Base-by-base conservation (phyloP, 2,888 invertebrate species). In the Watsonalla cultraria region DNA sequence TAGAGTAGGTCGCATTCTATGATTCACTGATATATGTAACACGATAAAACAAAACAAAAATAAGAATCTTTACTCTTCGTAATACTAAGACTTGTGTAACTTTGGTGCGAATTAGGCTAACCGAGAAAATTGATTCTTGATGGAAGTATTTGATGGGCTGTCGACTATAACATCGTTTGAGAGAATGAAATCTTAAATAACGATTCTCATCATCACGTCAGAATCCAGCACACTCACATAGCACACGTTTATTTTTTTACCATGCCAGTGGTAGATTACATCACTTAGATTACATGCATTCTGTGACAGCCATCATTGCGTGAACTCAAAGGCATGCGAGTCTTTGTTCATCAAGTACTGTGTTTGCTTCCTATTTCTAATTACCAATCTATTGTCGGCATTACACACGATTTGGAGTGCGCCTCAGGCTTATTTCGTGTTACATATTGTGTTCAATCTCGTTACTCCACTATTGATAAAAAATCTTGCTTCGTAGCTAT, bases 371-470 rank as follows among this genome's bases (percentile, higher is more conserved):
- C 53, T 46, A 52, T 51, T 50, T 59, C 58, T 64, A 61, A 66
- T 63, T 61, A 63, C 58, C 55, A 51, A 57, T 42, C 42, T 42
- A 42, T 42, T 42, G 42, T 42, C 42, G 42, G 42, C 11, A 42
- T 42, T 54, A 51, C 62, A 62, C 62, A 54, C 66, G 67, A 68
- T 62, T 54, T 56, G 54, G 54, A 54, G 57, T 55, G 54, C 58
- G 66, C 68, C 63, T 68, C 55, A 61, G 62, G 64, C 59, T 56
- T 66, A 67, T 64, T 57, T 46, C 60, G 65, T 70, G 66, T 59
- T 56, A 54, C 54, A 53, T 53, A 51, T 47, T 55, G 54, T 59
- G 58, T 57, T 57, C 56, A 58, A 61, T 54, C 59, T 66, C 62
- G 60, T 69, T 68, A 66, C 57, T 46, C 52, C 54, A 59, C 65